Evolutionary conservation across 2,797 vertebrate genomes (phyloP), one percentile per base, ranked within the genome.

Genomic region (Sebastiscus albofasciatus): DNA sequence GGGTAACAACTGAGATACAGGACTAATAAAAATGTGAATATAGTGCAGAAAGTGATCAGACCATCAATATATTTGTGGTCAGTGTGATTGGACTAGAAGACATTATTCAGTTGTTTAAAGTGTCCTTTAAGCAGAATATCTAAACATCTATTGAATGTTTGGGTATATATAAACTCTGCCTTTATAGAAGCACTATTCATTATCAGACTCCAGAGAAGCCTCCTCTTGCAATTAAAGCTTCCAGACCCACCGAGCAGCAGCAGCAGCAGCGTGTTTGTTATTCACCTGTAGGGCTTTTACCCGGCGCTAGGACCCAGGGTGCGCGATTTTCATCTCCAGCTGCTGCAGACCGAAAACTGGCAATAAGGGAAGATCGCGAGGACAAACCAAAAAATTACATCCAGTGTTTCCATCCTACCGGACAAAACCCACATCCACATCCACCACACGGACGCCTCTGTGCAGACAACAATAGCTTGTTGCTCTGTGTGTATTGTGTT

Each of bases 241-340:
- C 14, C 39, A 52, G 81, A 24, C 87, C 83, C 82, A 79, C 67
- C 59, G 81, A 85, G 78, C 86, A 81, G 49, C 39, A 42, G 33
- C 61, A 39, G 33, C 20, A 42, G 39, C 85, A 72, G 84, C 65
- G 81, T 89, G 87, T 79, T 83, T 92, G 87, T 89, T 87, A 88
- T 95, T 97, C 96, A 96, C 96, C 96, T 96, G 96, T 95, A 90
- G 90, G 91, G 82, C 94, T 76, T 46, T 85, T 20, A 65, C 80
- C 93, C 90, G 95, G 96, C 96, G 94, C 96, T 97, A 97, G 96
- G 96, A 97, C 96, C 96, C 96, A 95, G 96, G 92, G 95, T 95
- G 95, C 96, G 96, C 96, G 96, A 96, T 96, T 95, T 87, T 94
- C 94, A 94, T 96, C 95, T 96, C 96, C 96, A 97, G 96, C 96